Conservation (phyloP, 2,797 vertebrate species). For the Sus cebifrons region DNA sequence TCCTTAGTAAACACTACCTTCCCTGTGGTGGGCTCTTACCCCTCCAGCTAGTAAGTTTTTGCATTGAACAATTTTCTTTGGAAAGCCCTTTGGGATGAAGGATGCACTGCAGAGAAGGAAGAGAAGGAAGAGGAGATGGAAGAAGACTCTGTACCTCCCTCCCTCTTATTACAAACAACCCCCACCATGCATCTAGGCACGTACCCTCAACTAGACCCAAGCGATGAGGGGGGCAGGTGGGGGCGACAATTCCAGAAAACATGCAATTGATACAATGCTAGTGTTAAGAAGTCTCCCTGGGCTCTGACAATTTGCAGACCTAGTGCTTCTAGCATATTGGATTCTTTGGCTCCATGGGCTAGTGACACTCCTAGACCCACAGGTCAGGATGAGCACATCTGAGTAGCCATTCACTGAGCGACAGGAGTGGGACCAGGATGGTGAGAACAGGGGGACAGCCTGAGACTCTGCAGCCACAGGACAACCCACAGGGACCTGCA, state of each 20-base stretch:
- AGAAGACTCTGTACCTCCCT: background rate
- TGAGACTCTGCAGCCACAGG: background rate
- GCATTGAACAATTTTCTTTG: background rate
- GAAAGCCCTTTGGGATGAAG: background rate
- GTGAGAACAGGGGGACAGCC: background rate
- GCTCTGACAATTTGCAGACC: background rate
- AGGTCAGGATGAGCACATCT: conserved; percentile 70
- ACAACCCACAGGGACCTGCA: background rate
- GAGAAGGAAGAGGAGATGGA: background rate
- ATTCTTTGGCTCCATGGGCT: background rate
- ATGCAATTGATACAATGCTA: background rate
- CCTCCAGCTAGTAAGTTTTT: background rate
- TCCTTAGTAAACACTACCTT: background rate
- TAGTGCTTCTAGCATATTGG: conserved; percentile 62
- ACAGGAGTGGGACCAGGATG: background rate
- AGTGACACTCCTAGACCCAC: conserved; percentile 66
- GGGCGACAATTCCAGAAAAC: background rate
- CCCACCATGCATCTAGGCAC: background rate
- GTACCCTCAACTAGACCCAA: conserved; percentile 9
- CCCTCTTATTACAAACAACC: background rate
- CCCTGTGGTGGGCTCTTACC: background rate
- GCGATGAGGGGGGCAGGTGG: background rate
- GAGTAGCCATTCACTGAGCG: background rate
- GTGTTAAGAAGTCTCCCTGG: background rate
- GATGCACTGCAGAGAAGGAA: background rate